Evolutionary conservation across 1,140 invertebrate genomes (phyloP).

Genomic region (Drosophila lini): DNA sequence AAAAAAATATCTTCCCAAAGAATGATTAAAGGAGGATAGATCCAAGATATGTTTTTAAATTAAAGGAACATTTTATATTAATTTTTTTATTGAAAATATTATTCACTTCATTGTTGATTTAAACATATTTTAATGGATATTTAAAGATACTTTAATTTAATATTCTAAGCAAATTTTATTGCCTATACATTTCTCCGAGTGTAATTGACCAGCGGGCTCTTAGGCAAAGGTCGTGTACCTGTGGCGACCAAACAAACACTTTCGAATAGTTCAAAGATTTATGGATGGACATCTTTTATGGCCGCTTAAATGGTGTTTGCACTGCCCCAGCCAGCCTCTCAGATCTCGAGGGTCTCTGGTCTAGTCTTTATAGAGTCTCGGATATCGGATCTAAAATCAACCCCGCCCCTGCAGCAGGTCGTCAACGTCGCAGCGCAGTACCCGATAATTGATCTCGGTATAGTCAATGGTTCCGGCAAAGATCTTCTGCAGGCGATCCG

Average conservation of each 20-base stretch:
- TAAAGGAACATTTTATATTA: neutral
- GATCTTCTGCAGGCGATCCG: slow-evolving; percentile 85
- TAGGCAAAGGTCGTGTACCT: slow-evolving; percentile 64
- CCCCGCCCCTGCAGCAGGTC: slow-evolving; percentile 51
- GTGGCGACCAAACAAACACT: slow-evolving; percentile 42
- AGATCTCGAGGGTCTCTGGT: slow-evolving; percentile 3
- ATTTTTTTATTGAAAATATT: neutral
- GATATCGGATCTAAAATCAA: slow-evolving; percentile 48
- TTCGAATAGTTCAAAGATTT: slow-evolving; percentile 48
- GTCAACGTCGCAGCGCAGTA: slow-evolving; percentile 62
- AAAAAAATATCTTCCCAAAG: neutral
- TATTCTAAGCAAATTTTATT: too few relatives aligned
- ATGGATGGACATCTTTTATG: slow-evolving; percentile 70
- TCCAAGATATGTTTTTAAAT: neutral
- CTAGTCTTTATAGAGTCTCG: slow-evolving; percentile 8
- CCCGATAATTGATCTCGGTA: slow-evolving; percentile 74
- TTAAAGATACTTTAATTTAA: neutral
- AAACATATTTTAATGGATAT: neutral
- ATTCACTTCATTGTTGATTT: neutral
- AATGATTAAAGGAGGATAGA: neutral
- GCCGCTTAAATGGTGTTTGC: slow-evolving; percentile 63
- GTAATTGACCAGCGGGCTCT: slow-evolving; percentile 64
- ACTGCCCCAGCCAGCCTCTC: slow-evolving; percentile 40
- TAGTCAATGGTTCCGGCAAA: slow-evolving; percentile 86
- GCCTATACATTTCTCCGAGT: slow-evolving; percentile 1